phyloP scores from a whole-genome alignment of 2,113 vertebrate genomes.

The Mobula birostris region DNA sequence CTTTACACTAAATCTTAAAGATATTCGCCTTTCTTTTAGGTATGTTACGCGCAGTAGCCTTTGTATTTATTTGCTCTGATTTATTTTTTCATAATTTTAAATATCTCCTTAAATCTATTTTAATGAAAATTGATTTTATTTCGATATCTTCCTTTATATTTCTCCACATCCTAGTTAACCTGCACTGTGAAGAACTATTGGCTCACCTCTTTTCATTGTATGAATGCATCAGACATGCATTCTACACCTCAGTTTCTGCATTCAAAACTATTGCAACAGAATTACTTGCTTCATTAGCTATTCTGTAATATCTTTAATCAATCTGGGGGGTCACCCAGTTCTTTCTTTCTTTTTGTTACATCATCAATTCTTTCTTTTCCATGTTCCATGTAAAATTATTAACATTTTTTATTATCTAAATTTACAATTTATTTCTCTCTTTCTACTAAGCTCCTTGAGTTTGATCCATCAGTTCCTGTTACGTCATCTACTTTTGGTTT shows the following conservation, averaged over 20 bases:
- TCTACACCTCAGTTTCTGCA: not conserved
- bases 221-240: not conserved
- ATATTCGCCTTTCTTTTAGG: no score
- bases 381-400: not conserved
- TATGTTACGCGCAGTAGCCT: no score
- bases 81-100: no score
- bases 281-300: not conserved
- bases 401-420: not conserved
- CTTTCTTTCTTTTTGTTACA: not conserved
- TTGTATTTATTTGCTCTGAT: no score
- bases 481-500: not conserved
- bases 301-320: not conserved
- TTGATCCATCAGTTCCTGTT: not conserved
- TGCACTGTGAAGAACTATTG: no score
- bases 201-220: no score
- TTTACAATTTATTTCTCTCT: not conserved
- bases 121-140: no score
- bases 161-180: no score
- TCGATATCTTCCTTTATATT: no score
- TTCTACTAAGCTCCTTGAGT: not conserved
- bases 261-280: not conserved
- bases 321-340: not conserved
- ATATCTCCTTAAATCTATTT: no score
- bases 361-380: not conserved
- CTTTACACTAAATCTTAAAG: no score